Evolutionary conservation across 2,797 vertebrate genomes (phyloP).

Genomic region (Paramormyrops hopkinsi): DNA sequence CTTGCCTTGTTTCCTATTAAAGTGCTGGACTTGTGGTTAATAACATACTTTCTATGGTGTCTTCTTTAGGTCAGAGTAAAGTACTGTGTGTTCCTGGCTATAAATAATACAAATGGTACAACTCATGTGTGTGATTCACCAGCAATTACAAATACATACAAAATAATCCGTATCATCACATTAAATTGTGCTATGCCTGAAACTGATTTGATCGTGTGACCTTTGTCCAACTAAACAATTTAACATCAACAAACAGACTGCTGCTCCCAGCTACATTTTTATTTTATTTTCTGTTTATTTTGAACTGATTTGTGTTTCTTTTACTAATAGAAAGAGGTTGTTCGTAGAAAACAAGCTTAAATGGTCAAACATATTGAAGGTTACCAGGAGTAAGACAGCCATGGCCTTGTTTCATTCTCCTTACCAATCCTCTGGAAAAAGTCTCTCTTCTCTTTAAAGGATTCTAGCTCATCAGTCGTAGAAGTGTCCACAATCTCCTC

Average conservation of each 20-base stretch:
- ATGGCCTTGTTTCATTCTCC: conserved; percentile 27
- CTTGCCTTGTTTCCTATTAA: not conserved
- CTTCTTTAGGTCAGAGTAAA: not conserved
- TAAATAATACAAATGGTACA: not conserved
- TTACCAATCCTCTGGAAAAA: conserved; percentile 85
- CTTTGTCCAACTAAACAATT: not conserved
- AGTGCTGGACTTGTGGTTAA: not conserved
- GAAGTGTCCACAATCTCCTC: conserved; percentile 25
- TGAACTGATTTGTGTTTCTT: not conserved
- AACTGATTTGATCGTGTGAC: not conserved
- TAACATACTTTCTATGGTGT: not conserved
- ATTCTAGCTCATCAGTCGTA: conserved; percentile 42
- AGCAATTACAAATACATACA: not conserved
- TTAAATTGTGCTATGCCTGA: not conserved
- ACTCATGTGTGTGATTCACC: not conserved
- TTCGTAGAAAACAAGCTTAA: not conserved
- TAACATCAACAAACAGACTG: not conserved
- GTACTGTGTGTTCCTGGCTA: not conserved
- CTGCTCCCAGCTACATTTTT: not conserved
- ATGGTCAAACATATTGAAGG: not conserved
- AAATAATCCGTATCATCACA: not conserved
- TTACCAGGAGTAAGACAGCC: not conserved
- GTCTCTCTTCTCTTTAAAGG: conserved; percentile 71
- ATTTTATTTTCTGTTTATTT: not conserved
- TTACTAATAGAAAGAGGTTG: not conserved